phyloP scores from a whole-genome alignment of 2,888 invertebrate genomes.

The Thereva unica region DNA sequence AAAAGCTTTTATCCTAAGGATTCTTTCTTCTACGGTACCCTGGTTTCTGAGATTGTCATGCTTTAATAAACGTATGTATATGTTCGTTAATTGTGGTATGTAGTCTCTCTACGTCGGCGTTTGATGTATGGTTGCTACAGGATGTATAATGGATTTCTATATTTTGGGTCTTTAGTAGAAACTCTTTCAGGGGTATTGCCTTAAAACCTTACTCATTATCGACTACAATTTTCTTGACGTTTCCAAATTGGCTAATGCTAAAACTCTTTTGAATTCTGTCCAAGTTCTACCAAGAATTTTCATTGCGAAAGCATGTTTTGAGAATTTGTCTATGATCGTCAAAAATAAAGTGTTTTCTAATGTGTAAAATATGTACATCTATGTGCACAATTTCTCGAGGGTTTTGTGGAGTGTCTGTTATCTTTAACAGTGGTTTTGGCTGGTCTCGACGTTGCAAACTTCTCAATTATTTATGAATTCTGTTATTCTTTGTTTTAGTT shows the following conservation, averaged over 20 bases:
- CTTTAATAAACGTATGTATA: too few relatives aligned
- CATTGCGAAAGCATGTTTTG: too few relatives aligned
- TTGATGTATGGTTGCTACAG: conserved; percentile 41
- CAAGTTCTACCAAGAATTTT: conserved; percentile 40
- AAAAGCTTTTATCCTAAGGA: conserved; percentile 41
- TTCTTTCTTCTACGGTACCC: conserved; percentile 43
- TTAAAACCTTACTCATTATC: conserved; percentile 43
- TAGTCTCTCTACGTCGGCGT: conserved; percentile 42
- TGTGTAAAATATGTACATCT: too few relatives aligned
- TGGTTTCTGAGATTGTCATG: too few relatives aligned
- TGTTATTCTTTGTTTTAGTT: too few relatives aligned
- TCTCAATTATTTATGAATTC: conserved; percentile 31
- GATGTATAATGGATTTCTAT: conserved; percentile 42
- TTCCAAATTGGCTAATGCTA: conserved; percentile 38
- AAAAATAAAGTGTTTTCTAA: too few relatives aligned
- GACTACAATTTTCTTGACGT: conserved; percentile 38
- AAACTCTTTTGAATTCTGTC: conserved; percentile 41
- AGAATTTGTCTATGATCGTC: too few relatives aligned
- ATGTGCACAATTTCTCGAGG: too few relatives aligned
- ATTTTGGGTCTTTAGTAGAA: conserved; percentile 36
- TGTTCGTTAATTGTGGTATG: too few relatives aligned
- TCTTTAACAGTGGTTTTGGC: too few relatives aligned
- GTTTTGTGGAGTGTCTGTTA: too few relatives aligned
- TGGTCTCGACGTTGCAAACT: conserved; percentile 39
- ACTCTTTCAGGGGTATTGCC: conserved; percentile 41